phyloP scores from a whole-genome alignment of 2,113 vertebrate species.

The Canis aureus region DNA sequence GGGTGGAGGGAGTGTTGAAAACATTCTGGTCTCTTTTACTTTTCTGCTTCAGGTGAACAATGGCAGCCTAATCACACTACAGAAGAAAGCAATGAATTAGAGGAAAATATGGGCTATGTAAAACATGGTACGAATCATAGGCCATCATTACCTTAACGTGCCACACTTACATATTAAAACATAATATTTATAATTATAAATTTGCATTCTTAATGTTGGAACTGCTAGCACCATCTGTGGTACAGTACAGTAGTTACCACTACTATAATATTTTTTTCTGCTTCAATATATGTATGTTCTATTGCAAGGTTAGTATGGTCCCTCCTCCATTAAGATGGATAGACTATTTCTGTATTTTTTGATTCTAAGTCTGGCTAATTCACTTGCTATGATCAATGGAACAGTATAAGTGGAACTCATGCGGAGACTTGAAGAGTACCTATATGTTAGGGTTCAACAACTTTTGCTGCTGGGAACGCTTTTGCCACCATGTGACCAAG shows the following conservation, averaged over 20 bases:
- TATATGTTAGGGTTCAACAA: background rate
- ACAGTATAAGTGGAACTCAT: background rate
- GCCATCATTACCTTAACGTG: background rate
- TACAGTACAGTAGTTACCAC: fast-evolving
- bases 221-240: background rate
- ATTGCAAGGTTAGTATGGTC: background rate
- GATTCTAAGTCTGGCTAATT: background rate
- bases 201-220: background rate
- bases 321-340: background rate
- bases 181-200: background rate
- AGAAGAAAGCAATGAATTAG: background rate
- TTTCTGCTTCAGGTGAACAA: background rate
- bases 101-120: background rate
- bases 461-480: background rate
- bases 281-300: background rate
- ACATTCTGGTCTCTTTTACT: background rate
- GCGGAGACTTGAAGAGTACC: background rate
- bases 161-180: background rate
- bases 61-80: background rate
- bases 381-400: background rate
- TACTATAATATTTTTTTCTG: background rate
- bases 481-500: background rate
- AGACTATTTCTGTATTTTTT: background rate
- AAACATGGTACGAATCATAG: background rate
- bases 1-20: fast-evolving